A percentile compares a stretch with the other conserved stretches of the same genome.
phyloP scores from a whole-genome alignment of 2,113 vertebrate genomes.

The Pyxicephalus adspersus region DNA sequence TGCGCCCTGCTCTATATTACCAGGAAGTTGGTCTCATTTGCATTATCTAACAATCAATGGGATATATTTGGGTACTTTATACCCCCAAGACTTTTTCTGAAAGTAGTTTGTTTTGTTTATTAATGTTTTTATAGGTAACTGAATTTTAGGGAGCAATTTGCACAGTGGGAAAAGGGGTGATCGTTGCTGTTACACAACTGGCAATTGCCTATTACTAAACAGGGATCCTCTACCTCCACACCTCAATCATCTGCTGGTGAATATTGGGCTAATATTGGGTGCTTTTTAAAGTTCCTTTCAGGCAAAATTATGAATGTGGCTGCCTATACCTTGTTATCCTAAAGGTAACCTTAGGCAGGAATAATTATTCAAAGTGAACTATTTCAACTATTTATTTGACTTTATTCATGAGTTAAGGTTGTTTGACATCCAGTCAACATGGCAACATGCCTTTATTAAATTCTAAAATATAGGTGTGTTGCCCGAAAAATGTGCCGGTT shows the following conservation, averaged over 20 bases:
- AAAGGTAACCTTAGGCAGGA: too few species aligned
- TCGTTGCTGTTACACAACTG: background rate
- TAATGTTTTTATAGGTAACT: background rate
- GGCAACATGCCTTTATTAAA: too few species aligned
- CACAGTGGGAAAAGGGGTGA: background rate
- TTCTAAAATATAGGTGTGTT: too few species aligned
- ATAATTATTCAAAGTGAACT: too few species aligned
- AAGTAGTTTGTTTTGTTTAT: slow-evolving; percentile 6
- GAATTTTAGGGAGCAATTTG: background rate
- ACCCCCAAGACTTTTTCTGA: background rate
- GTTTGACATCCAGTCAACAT: too few species aligned
- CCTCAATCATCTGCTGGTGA: slow-evolving; percentile 10
- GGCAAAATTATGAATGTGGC: background rate
- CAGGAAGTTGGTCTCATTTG: background rate
- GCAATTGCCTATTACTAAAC: background rate
- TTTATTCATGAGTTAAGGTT: too few species aligned
- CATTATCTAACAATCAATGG: background rate
- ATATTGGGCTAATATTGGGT: slow-evolving; percentile 2
- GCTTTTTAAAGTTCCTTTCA: background rate
- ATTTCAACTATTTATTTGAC: too few species aligned
- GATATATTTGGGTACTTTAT: background rate
- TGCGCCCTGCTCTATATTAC: too few species aligned
- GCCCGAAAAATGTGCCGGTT: too few species aligned
- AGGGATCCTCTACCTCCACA: slow-evolving; percentile 13
- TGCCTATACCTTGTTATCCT: background rate